phyloP scores from a whole-genome alignment of 2,113 vertebrate species.

The Podarcis muralis region DNA sequence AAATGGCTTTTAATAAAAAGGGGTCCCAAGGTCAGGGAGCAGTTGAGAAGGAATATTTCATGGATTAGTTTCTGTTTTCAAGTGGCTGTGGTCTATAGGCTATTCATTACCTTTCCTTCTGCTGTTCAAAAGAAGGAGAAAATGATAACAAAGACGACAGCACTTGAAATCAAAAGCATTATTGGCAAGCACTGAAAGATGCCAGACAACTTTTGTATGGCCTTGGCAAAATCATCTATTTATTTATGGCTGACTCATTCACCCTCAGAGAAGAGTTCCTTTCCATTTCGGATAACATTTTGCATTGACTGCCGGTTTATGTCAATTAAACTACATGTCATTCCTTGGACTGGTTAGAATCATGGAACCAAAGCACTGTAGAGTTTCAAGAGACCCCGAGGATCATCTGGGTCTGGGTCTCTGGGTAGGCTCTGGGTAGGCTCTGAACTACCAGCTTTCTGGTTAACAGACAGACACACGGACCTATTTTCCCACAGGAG shows the following conservation, averaged over 20 bases:
- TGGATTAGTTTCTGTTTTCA: not conserved
- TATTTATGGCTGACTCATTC: slow-evolving; percentile 21
- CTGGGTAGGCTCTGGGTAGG: no score
- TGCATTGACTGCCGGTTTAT: slow-evolving; percentile 19
- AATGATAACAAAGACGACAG: not conserved
- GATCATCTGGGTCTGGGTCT: no score
- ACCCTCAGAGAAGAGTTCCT: not conserved
- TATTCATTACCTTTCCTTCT: not conserved
- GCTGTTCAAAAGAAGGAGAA: not conserved
- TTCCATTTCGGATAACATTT: slow-evolving; percentile 37
- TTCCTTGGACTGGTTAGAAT: not conserved
- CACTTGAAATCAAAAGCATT: not conserved
- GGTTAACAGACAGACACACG: no score
- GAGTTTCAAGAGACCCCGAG: no score
- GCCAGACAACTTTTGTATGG: not conserved
- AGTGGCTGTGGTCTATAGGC: not conserved
- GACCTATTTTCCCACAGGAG: no score
- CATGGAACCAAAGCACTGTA: no score
- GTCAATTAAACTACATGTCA: slow-evolving; percentile 34
- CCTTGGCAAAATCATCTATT: slow-evolving; percentile 13
- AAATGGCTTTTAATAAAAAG: slow-evolving; percentile 13
- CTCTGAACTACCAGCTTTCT: no score
- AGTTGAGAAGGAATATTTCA: not conserved
- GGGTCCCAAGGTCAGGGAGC: not conserved
- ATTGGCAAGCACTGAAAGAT: not conserved